A percentile compares a stretch with the other conserved stretches of the same genome.
Evolutionary conservation across 1,140 invertebrate species (phyloP).

Genomic region (Lamellibrachia luymesi): DNA sequence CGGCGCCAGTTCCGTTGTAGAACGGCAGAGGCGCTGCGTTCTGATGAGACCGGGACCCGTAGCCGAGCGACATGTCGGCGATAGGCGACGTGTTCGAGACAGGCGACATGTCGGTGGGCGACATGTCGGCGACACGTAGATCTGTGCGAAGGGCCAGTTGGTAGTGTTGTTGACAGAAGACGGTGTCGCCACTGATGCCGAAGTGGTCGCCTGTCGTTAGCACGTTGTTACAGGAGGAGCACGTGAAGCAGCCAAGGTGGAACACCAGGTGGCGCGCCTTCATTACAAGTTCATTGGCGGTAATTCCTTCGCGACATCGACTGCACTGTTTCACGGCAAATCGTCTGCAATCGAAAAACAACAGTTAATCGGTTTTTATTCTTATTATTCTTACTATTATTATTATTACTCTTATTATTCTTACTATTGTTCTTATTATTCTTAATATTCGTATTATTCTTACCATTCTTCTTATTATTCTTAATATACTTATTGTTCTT

Average conservation of each 20-base stretch:
- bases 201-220: conserved; percentile 77
- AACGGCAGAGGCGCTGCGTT: conserved; percentile 57
- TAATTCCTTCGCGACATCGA: conserved; percentile 14
- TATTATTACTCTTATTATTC: no score
- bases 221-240: conserved; percentile 72
- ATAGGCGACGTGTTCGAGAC: conserved; percentile 35
- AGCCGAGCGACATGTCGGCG: conserved; percentile 61
- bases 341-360: conserved; percentile 11
- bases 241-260: conserved; percentile 88
- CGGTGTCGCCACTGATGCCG: conserved; percentile 60
- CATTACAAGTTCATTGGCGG: conserved; percentile 16
- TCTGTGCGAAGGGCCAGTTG: conserved; percentile 46
- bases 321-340: conserved; percentile 17
- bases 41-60: conserved; percentile 40
- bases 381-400: no score
- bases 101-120: background rate
- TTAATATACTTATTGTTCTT: no score
- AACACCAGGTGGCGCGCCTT: conserved; percentile 69
- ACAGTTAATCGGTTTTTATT: background rate
- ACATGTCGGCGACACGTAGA: background rate
- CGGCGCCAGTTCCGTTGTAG: conserved; percentile 72
- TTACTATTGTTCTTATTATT: no score
- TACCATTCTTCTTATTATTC: no score
- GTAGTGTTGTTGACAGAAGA: conserved; percentile 59
- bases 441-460: no score